Percentiles rank a stretch among this genome's conserved stretches.
phyloP scores from a whole-genome alignment of 2,797 vertebrate species.

The Schizothorax lantsangensis region DNA sequence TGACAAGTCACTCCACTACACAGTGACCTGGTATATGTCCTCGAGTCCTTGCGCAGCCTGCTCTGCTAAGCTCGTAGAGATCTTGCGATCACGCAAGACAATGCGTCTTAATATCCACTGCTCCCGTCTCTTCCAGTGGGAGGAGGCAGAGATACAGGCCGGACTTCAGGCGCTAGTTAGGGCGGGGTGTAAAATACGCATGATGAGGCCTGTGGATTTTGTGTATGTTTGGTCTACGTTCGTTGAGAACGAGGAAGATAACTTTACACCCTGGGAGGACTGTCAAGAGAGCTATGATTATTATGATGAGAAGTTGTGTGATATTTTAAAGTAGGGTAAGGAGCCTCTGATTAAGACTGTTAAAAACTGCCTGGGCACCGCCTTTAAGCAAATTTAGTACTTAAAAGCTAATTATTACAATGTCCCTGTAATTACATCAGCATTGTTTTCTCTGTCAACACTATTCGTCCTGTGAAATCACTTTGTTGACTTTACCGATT shows the following conservation, averaged over 20 bases:
- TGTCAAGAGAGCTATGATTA: slow-evolving; percentile 93
- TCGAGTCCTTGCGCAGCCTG: slow-evolving; percentile 91
- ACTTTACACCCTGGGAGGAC: slow-evolving; percentile 93
- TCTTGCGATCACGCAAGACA: slow-evolving; percentile 82
- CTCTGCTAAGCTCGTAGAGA: slow-evolving; percentile 79
- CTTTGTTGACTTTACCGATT: not conserved
- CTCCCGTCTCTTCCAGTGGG: slow-evolving; percentile 93
- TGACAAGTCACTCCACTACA: slow-evolving; percentile 78
- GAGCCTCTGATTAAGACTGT: slow-evolving; percentile 8
- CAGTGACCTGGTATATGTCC: slow-evolving; percentile 92
- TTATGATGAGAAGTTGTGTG: slow-evolving; percentile 89
- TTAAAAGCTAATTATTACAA: slow-evolving; percentile 12
- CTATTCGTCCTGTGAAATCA: not conserved
- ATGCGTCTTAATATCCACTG: slow-evolving; percentile 87
- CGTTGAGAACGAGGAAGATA: slow-evolving; percentile 87
- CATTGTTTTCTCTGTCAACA: not conserved
- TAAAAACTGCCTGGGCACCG: not conserved
- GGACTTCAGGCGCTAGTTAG: slow-evolving; percentile 83
- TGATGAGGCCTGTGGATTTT: slow-evolving; percentile 97
- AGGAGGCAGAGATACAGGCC: slow-evolving; percentile 86
- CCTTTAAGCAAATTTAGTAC: not conserved
- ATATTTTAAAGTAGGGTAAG: slow-evolving; percentile 83
- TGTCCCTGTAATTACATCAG: not conserved
- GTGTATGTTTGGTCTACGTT: slow-evolving; percentile 92
- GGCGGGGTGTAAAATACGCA: slow-evolving; percentile 90